A percentile compares a stretch with the other conserved stretches of the same genome.
These are phyloP conservation scores for Liposcelis brunnea DNA, from an alignment of 2,888 invertebrate genomes.

Conservation along the genomic window DNA sequence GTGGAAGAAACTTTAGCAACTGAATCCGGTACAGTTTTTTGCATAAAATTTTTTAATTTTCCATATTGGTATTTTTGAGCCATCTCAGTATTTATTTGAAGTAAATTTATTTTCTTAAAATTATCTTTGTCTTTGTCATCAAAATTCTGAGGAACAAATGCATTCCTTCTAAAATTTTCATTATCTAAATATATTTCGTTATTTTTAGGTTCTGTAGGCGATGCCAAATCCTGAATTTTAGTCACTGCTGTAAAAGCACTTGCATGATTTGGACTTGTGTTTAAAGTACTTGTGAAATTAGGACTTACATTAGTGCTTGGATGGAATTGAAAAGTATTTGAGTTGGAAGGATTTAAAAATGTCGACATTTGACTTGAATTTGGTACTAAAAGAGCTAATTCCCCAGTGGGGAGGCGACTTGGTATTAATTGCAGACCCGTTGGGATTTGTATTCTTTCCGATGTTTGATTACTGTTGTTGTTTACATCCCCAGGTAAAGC, in stretches of 20 bases:
- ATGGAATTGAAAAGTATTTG: slow-evolving; percentile 14
- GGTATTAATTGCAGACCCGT: slow-evolving; percentile 46
- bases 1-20: too few species aligned
- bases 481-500: slow-evolving; percentile 30
- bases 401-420: slow-evolving; percentile 44
- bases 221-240: slow-evolving; percentile 14
- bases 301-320: too few species aligned
- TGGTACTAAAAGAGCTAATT: slow-evolving; percentile 46
- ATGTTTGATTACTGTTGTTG: slow-evolving; percentile 25
- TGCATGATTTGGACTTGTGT: slow-evolving; percentile 13
- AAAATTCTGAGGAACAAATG: too few species aligned
- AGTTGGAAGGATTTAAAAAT: slow-evolving; percentile 31
- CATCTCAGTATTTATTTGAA: too few species aligned
- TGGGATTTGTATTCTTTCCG: slow-evolving; percentile 36
- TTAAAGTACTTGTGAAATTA: slow-evolving; percentile 8
- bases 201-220: slow-evolving; percentile 9
- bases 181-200: not conserved
- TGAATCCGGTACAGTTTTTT: too few species aligned
- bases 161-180: too few species aligned
- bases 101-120: too few species aligned
- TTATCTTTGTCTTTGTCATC: not conserved
- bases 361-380: slow-evolving; percentile 30
- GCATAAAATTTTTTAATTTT: too few species aligned
- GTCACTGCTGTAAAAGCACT: slow-evolving; percentile 28
- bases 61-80: too few species aligned